Evolutionary conservation across 2,888 invertebrate species (phyloP).

Genomic region (Scelioninae gen. 2): DNA sequence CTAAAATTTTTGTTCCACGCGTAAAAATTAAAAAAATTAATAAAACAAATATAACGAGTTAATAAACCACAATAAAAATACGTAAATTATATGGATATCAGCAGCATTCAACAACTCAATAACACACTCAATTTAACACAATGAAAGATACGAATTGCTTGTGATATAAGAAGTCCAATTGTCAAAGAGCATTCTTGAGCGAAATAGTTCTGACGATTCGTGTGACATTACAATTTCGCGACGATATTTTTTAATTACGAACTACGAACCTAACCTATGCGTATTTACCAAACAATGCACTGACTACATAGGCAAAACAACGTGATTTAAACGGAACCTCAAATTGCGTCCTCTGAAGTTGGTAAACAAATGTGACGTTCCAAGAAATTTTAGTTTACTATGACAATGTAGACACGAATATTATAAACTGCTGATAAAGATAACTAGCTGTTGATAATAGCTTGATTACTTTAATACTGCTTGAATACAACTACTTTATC

Average conservation of each 20-base stretch:
- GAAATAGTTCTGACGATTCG: constrained; percentile 49
- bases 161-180: background rate
- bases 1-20: background rate
- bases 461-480: too few relatives aligned
- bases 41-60: constrained; percentile 2
- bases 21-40: background rate
- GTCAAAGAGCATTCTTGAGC: constrained; percentile 13
- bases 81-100: constrained; percentile 8
- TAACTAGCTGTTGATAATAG: too few relatives aligned
- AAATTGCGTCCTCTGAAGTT: constrained; percentile 26
- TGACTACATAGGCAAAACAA: constrained; percentile 43
- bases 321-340: constrained; percentile 21
- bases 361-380: constrained; percentile 17
- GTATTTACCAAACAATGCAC: constrained; percentile 44
- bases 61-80: constrained; percentile 8
- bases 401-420: background rate
- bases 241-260: constrained; percentile 60
- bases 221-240: constrained; percentile 59
- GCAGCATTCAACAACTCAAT: background rate
- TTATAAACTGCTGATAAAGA: too few relatives aligned
- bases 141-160: constrained; percentile 19
- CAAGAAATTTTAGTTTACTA: background rate
- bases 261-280: constrained; percentile 43
- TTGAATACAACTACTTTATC: too few relatives aligned
- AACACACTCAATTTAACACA: constrained; percentile 1